These are phyloP conservation scores for Erynnis tages DNA, from an alignment of 2,888 invertebrate genomes.

Conservation along the genomic window DNA sequence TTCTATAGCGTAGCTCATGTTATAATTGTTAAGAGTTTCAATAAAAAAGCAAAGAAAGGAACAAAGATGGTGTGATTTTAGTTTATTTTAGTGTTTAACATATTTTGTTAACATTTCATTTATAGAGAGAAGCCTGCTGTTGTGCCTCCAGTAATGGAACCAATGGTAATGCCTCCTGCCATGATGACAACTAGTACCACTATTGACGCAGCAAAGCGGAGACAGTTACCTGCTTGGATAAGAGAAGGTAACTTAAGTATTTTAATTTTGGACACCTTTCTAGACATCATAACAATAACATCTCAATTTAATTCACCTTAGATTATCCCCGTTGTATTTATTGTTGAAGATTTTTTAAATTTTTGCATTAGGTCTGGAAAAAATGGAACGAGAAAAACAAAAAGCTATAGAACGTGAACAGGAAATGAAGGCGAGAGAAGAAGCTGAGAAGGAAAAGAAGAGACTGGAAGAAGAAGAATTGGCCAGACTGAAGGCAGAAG, in stretches of 20 bases:
- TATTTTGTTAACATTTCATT: no score
- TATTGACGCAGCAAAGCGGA: slow-evolving; percentile 91
- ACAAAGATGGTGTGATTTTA: no score
- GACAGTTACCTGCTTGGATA: slow-evolving; percentile 98
- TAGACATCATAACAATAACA: no score
- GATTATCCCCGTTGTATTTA: no score
- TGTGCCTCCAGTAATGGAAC: slow-evolving; percentile 59
- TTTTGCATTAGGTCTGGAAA: slow-evolving; percentile 89
- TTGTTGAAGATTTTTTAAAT: no score
- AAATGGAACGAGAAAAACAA: slow-evolving; percentile 97
- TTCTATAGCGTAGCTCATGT: no score
- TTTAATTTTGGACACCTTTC: no score
- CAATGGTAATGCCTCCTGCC: slow-evolving; percentile 54
- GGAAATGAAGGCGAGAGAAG: slow-evolving; percentile 84
- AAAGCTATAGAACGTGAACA: slow-evolving; percentile 91
- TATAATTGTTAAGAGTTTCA: no score
- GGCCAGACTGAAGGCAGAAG: slow-evolving; percentile 62
- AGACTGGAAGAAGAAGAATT: slow-evolving; percentile 80
- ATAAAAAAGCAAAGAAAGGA: no score
- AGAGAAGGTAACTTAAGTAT: slow-evolving; percentile 85
- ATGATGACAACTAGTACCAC: slow-evolving; percentile 57
- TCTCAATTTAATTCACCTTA: no score
- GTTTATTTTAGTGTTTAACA: no score
- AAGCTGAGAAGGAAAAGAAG: slow-evolving; percentile 83
- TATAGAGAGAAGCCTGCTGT: slow-evolving; percentile 58